These are phyloP conservation scores for Conus ventricosus DNA, from an alignment of 1,140 invertebrate species.

Conservation along the genomic window DNA sequence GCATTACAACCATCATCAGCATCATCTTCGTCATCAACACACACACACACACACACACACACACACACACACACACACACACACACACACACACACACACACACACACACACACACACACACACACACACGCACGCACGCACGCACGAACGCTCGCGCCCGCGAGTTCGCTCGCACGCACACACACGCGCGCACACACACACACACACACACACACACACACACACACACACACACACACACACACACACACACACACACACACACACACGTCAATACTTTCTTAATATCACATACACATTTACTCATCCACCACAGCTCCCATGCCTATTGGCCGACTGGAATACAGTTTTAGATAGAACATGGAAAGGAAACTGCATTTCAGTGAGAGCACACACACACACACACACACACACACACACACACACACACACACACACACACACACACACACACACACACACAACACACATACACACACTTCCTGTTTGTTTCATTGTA, in stretches of 20 bases:
- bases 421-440: too few species aligned
- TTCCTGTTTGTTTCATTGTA: too few species aligned
- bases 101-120: constrained; percentile 25
- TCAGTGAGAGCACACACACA: constrained; percentile 1
- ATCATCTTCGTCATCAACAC: too few species aligned
- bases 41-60: not conserved
- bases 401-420: not conserved
- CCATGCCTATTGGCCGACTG: too few species aligned
- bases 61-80: not conserved
- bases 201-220: constrained; percentile 9
- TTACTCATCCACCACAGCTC: not conserved
- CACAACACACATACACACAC: too few species aligned
- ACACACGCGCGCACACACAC: not conserved
- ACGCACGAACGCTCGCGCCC: too few species aligned
- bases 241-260: constrained; percentile 7
- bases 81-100: not conserved
- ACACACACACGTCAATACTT: too few species aligned
- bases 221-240: not conserved
- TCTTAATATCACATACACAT: not conserved
- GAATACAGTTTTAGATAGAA: too few species aligned
- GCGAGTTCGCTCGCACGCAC: too few species aligned
- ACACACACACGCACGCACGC: constrained; percentile 25
- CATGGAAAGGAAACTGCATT: too few species aligned
- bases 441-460: too few species aligned
- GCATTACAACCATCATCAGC: too few species aligned